Evolutionary conservation across 2,113 vertebrate species (phyloP), one percentile per base, ranked within the genome.

Genomic region (Heterocephalus glaber): DNA sequence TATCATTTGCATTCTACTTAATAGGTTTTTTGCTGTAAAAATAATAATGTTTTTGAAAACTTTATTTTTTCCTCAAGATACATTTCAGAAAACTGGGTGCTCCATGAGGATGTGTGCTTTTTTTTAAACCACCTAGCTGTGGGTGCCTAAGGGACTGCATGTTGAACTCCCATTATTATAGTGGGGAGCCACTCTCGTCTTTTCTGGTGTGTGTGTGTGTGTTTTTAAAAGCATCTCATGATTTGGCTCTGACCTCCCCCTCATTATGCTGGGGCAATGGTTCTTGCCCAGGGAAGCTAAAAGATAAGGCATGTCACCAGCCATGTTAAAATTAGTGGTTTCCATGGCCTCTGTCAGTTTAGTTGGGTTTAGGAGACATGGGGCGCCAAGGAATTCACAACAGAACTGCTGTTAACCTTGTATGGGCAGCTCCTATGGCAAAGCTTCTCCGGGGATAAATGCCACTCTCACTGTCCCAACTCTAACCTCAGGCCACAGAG

Each of bases 261-360:
- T 84, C 95, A 80, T 81, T 68, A 24, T 41, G 80, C 80, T 14
- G 0, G 82, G 77, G 68, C 13, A 30, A 80, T 7, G 66, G 92
- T 33, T 89, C 88, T 87, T 81, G 86, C 74, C 58, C 33, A 17
- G 66, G n/a, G 30, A 85, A 94, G 72, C 47, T 84, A 35, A 44
- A 56, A 92, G 97, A 97, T 96, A 97, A 97, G 96, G 80, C 96
- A 85, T 44, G 95, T 96, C 89, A 72, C 63, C 3, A n/a, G 95
- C 96, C 90, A 93, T 95, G 94, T 96, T 96, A 95, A 96, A 93
- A 95, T 94, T 47, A 93, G 87, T 81, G 77, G 94, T 97, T 96
- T 97, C 97, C 97, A 98, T 90, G 96, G 97, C 87, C 96, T 94
- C 96, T 22, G 85, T 86, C 93, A 86, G 89, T 97, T 91, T 93